These are phyloP conservation scores for Automeris io DNA, from an alignment of 2,888 invertebrate species.

Conservation along the genomic window DNA sequence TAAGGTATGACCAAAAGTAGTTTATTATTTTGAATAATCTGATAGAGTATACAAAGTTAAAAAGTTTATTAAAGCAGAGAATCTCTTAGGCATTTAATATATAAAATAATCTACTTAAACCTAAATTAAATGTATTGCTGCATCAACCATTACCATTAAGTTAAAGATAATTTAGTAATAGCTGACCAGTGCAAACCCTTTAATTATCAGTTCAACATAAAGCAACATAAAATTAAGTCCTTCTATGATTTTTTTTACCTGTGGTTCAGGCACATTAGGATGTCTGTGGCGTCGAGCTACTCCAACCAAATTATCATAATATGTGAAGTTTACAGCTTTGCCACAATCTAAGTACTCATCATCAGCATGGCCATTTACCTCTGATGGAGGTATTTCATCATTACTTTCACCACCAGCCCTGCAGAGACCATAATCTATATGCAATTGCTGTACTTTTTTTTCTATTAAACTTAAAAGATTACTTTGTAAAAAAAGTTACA, in stretches of 20 bases:
- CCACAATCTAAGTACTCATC: constrained; percentile 88
- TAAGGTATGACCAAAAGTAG: too few species aligned
- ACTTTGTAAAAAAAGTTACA: not conserved
- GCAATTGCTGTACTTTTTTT: not conserved
- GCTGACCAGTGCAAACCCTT: too few species aligned
- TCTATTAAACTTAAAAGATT: not conserved
- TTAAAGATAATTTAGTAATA: too few species aligned
- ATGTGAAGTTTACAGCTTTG: constrained; percentile 90
- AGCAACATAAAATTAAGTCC: too few species aligned
- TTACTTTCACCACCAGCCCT: constrained; percentile 54
- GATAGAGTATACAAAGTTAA: too few species aligned
- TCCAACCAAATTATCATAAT: constrained; percentile 91
- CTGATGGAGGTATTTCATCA: constrained; percentile 46
- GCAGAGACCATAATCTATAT: constrained; percentile 11
- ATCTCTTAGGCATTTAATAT: too few species aligned
- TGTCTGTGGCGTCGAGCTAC: constrained; percentile 89
- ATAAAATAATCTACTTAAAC: too few species aligned
- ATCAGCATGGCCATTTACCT: constrained; percentile 56
- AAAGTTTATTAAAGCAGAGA: too few species aligned
- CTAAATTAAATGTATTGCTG: too few species aligned
- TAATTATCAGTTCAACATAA: too few species aligned
- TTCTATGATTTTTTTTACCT: constrained; percentile 47
- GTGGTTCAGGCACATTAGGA: constrained; percentile 90
- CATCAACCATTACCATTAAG: too few species aligned
- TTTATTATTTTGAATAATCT: too few species aligned